Evolutionary conservation across 2,797 vertebrate species (phyloP).

Genomic region (Megaceryle alcyon): DNA sequence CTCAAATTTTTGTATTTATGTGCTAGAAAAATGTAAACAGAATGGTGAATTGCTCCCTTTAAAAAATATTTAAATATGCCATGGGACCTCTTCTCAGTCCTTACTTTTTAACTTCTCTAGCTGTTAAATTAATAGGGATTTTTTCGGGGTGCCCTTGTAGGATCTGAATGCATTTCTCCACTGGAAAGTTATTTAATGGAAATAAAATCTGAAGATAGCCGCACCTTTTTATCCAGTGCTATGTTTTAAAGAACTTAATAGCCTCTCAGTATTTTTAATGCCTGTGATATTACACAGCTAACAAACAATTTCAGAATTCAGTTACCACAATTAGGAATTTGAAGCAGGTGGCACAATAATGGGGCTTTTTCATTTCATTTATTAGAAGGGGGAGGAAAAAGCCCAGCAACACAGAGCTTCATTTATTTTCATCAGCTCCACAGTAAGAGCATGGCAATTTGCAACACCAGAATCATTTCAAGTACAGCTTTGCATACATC

Average conservation of each 20-base stretch:
- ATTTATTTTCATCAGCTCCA: slow-evolving; percentile 83
- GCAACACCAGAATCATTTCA: slow-evolving; percentile 81
- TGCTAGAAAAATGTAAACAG: not conserved
- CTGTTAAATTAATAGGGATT: slow-evolving; percentile 8
- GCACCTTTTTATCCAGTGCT: slow-evolving; percentile 51
- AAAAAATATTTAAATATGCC: slow-evolving; percentile 13
- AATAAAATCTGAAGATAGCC: slow-evolving; percentile 64
- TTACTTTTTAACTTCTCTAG: slow-evolving; percentile 21
- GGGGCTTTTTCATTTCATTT: slow-evolving; percentile 85
- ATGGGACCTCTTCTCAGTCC: not conserved
- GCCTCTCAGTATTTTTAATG: slow-evolving; percentile 74
- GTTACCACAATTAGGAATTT: slow-evolving; percentile 85
- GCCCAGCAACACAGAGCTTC: slow-evolving; percentile 77
- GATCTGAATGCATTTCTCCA: slow-evolving; percentile 56
- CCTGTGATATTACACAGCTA: slow-evolving; percentile 77
- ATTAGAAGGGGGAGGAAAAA: slow-evolving; percentile 76
- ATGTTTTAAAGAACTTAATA: slow-evolving; percentile 73
- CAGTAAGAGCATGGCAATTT: slow-evolving; percentile 80
- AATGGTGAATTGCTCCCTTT: not conserved
- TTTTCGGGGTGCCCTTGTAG: slow-evolving; percentile 39
- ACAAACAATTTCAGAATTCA: slow-evolving; percentile 84
- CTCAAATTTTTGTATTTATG: not conserved
- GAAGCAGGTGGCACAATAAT: slow-evolving; percentile 87
- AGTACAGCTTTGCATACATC: slow-evolving; percentile 76
- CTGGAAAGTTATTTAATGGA: slow-evolving; percentile 57